Percentiles rank a stretch among this genome's conserved stretches.
Conservation (phyloP, 37 sponge, comb jelly and placozoan species). For the Haliclona indistincta region DNA sequence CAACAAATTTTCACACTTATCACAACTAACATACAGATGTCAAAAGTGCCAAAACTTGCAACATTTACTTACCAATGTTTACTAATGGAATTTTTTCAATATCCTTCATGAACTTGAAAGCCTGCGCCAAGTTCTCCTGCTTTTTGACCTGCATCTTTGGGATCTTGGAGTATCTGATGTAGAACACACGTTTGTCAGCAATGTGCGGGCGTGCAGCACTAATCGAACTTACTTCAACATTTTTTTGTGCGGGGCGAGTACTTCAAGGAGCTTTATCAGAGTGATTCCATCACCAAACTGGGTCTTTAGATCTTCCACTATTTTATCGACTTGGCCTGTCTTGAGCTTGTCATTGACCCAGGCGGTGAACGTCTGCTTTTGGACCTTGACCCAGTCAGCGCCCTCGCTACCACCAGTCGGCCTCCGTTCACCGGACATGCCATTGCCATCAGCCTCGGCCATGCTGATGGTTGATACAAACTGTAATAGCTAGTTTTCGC, state of each 20-base stretch:
- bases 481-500: too few species aligned
- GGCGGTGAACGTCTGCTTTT: slow-evolving; percentile 85
- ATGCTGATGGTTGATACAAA: too few species aligned
- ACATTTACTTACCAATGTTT: slow-evolving; percentile 87
- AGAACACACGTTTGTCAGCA: neutral
- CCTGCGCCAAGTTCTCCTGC: slow-evolving; percentile 74
- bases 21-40: neutral
- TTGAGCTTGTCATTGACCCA: slow-evolving; percentile 84
- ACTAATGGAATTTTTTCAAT: slow-evolving; percentile 83
- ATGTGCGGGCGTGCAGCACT: neutral
- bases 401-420: slow-evolving; percentile 35
- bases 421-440: neutral
- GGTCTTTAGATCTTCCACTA: slow-evolving; percentile 63
- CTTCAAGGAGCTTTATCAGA: slow-evolving; percentile 73
- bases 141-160: slow-evolving; percentile 74
- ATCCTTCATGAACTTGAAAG: slow-evolving; percentile 77
- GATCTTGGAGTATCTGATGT: slow-evolving; percentile 55
- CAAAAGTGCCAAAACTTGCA: neutral
- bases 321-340: slow-evolving; percentile 38
- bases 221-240: slow-evolving; percentile 51
- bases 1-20: neutral
- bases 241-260: slow-evolving; percentile 69
- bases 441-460: too few species aligned
- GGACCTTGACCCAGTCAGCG: slow-evolving; percentile 84
- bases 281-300: slow-evolving; percentile 82